phyloP scores from a whole-genome alignment of 2,113 vertebrate genomes.

The Macquaria ambigua region DNA sequence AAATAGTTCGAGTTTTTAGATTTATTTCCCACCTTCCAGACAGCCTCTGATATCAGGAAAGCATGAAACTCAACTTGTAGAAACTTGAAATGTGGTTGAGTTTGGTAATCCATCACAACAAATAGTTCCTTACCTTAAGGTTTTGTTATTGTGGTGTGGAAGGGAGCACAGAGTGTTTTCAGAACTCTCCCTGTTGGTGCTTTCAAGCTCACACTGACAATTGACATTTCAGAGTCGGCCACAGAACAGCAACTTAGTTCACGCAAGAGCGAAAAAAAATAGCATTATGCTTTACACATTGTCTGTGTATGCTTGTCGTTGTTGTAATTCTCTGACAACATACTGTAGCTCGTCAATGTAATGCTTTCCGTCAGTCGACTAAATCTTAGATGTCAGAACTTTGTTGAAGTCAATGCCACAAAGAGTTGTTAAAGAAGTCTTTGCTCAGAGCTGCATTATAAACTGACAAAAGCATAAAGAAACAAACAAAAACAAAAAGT shows the following conservation, averaged over 20 bases:
- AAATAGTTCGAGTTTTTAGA: not conserved
- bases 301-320: not conserved
- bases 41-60: slow-evolving; percentile 2
- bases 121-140: slow-evolving; percentile 6
- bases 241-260: not conserved
- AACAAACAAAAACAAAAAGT: not conserved
- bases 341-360: not conserved
- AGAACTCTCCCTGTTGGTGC: slow-evolving; percentile 10
- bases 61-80: slow-evolving; percentile 13
- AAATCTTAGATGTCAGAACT: not conserved
- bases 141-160: not conserved
- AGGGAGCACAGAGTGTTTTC: not conserved
- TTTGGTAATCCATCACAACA: slow-evolving; percentile 30
- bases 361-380: not conserved
- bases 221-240: slow-evolving; percentile 24
- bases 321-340: not conserved
- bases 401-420: not conserved
- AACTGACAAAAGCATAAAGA: not conserved
- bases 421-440: not conserved
- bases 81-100: slow-evolving; percentile 10
- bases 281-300: not conserved
- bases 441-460: not conserved
- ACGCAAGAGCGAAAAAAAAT: not conserved
- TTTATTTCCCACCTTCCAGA: slow-evolving; percentile 4
- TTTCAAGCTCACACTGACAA: slow-evolving; percentile 1